Percentiles rank a stretch among this genome's conserved stretches.
Evolutionary conservation across 2,888 invertebrate genomes (phyloP).

Genomic region (Tachina lurida): DNA sequence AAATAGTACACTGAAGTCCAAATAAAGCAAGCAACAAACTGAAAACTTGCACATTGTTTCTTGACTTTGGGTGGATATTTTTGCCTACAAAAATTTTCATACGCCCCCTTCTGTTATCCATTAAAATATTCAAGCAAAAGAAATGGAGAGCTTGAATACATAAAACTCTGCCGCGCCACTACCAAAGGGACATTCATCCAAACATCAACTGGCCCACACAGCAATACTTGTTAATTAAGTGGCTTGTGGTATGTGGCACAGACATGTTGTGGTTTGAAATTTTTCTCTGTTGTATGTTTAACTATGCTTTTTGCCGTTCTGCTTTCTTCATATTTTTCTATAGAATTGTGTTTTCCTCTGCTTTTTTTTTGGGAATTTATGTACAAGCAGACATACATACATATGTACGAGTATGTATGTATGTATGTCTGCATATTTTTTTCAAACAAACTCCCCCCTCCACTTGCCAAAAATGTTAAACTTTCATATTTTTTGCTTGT

Average conservation of each 20-base stretch:
- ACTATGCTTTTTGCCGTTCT: conserved; percentile 13
- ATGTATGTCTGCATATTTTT: background rate
- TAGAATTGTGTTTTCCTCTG: conserved; percentile 24
- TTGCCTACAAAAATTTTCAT: background rate
- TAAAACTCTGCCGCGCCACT: conserved; percentile 55
- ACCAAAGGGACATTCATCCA: conserved; percentile 59
- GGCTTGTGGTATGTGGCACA: conserved; percentile 70
- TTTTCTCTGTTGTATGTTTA: conserved; percentile 53
- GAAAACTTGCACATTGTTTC: conserved; percentile 42
- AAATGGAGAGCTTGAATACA: conserved; percentile 10
- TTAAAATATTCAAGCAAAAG: background rate
- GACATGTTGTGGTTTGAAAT: conserved; percentile 65
- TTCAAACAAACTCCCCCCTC: conserved; percentile 13
- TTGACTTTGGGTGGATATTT: conserved; percentile 52
- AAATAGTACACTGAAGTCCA: conserved; percentile 4
- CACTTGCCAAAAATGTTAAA: conserved; percentile 57
- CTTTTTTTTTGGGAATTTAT: background rate
- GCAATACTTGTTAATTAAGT: conserved; percentile 71
- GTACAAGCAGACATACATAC: background rate
- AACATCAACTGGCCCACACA: conserved; percentile 65
- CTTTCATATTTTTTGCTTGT: conserved; percentile 20
- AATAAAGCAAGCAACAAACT: conserved; percentile 14
- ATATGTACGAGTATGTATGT: too few relatives aligned
- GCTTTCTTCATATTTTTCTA: conserved; percentile 57
- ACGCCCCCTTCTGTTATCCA: background rate